phyloP scores from a whole-genome alignment of 2,113 vertebrate species.

The Dipodomys stephensi region DNA sequence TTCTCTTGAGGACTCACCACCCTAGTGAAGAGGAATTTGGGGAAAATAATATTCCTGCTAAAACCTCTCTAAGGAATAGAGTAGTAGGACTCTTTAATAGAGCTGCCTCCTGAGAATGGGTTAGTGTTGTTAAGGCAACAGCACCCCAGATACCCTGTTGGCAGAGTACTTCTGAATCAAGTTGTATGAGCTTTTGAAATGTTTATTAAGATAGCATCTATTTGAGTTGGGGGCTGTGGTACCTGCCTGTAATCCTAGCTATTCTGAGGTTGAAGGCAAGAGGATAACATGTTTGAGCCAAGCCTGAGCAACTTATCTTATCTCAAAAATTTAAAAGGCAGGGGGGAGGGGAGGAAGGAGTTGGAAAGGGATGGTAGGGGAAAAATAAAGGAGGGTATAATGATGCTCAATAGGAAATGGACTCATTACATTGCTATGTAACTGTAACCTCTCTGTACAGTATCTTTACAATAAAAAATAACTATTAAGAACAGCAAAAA shows the following conservation, averaged over 20 bases:
- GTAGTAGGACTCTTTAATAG: neutral
- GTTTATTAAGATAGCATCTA: slow-evolving; percentile 48
- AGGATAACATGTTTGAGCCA: neutral
- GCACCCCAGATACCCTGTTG: slow-evolving; percentile 57
- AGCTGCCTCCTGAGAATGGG: slow-evolving; percentile 35
- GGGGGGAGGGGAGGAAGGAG: too few species aligned
- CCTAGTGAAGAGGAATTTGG: slow-evolving; percentile 1
- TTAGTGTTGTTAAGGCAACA: neutral
- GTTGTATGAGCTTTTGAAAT: slow-evolving; percentile 60
- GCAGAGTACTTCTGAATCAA: slow-evolving; percentile 41
- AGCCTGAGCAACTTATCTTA: neutral
- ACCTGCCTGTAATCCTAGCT: neutral
- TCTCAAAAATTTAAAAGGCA: neutral
- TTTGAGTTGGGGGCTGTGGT: neutral
- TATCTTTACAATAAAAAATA: too few species aligned
- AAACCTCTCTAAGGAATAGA: neutral
- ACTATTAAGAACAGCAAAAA: too few species aligned
- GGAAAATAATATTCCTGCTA: slow-evolving; percentile 54
- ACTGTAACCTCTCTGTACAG: too few species aligned
- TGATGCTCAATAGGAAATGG: too few species aligned
- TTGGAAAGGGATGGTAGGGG: too few species aligned
- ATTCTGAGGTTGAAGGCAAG: neutral
- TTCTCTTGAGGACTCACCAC: slow-evolving; percentile 25
- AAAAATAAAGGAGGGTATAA: too few species aligned
- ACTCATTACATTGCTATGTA: too few species aligned